A percentile compares a stretch with the other conserved stretches of the same genome.
phyloP scores from a whole-genome alignment of 23 tunicate genomes.

The Ciona savignyi region DNA sequence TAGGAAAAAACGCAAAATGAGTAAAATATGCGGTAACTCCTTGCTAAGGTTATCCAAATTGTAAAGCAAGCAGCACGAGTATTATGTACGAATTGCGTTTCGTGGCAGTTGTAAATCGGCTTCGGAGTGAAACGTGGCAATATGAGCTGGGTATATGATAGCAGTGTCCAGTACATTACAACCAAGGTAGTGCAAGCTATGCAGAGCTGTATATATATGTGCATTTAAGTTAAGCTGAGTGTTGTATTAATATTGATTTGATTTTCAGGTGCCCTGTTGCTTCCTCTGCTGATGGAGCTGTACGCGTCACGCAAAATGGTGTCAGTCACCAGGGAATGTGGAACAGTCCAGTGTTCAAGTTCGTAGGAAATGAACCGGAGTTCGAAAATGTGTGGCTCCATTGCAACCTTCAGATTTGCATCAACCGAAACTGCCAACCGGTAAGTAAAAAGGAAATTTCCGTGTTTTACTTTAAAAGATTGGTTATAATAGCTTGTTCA shows the following conservation, averaged over 20 bases:
- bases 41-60: not conserved
- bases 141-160: not conserved
- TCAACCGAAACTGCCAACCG: constrained; percentile 62
- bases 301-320: constrained; percentile 74
- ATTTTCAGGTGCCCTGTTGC: constrained; percentile 56
- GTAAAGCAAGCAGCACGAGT: not conserved
- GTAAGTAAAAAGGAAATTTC: constrained; percentile 23
- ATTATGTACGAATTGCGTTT: too few relatives aligned
- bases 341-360: constrained; percentile 77
- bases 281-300: constrained; percentile 37
- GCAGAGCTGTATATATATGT: too few relatives aligned
- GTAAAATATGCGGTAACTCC: not conserved
- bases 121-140: not conserved
- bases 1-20: not conserved
- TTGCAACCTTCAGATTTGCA: constrained; percentile 87
- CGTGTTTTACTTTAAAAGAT: not conserved
- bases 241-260: too few relatives aligned
- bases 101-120: not conserved
- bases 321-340: constrained; percentile 77
- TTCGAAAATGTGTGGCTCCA: constrained; percentile 87
- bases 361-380: constrained; percentile 57
- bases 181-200: too few relatives aligned
- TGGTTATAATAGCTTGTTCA: not conserved
- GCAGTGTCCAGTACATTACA: too few relatives aligned
- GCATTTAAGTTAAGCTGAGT: too few relatives aligned